Base-by-base conservation (phyloP, 2,113 vertebrate species). In the Probosciger aterrimus region DNA sequence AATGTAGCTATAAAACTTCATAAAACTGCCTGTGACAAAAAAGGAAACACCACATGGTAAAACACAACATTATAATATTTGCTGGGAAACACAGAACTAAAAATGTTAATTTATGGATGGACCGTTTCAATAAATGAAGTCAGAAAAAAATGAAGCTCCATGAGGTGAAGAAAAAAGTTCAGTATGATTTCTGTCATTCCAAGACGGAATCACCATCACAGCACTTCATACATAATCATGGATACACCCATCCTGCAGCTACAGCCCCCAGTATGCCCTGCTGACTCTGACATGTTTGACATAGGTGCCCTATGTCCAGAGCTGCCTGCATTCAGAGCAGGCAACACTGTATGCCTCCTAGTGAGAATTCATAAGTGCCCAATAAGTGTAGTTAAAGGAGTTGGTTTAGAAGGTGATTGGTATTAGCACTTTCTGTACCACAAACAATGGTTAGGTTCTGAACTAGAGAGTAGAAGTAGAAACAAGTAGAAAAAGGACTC, bases 221-320 rank as follows among this genome's bases (percentile, higher is more conserved):
- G 92, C n/a, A 70, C 64, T 85, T 71, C 49, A 79, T 82, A 28
- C 41, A 23, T 85, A 44, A 63, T 7, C 35, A 55, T 6, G 4
- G 37, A 64, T 4, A 23, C 10, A 55, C 12, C 53, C 59, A 7
- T 49, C 19, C 30, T 55, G 27, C 41, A 50, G 15, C 33, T 64
- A 23, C 7, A 47, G 37, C 39, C 35, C 53, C 25, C 3, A 4
- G 2, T 2, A 33, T 0, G 8, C 35, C n/a, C 64, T 82, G 49
- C 60, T 80, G 60, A 37, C 18, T 43, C 80, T 12, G 35, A 35
- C 35, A 2, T 2, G 24, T 31, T 9, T 62, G 19, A 27, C 5
- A 14, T 0, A 4, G 6, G 62, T 53, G 59, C 23, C 4, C 9
- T 10, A 3, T 1, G 15, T 30, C 16, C 67, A n/a, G 43, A 1